Evolutionary conservation across 2,888 invertebrate genomes (phyloP).

Genomic region (Aquatica leii): DNA sequence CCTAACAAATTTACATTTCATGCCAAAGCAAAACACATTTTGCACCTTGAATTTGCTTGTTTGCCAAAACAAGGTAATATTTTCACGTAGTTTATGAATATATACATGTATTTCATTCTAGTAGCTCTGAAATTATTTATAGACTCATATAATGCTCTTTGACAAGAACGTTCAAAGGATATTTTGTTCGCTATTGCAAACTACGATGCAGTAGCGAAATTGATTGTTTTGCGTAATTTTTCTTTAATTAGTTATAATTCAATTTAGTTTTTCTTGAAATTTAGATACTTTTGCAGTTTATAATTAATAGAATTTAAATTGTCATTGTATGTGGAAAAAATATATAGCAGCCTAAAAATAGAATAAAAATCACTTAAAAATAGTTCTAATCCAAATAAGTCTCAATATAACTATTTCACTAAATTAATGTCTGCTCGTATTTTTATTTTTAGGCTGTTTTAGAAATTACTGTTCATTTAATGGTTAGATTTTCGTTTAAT

Average conservation of each 20-base stretch:
- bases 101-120: slow-evolving; percentile 31
- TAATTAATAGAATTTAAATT: slow-evolving; percentile 22
- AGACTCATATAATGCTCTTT: slow-evolving; percentile 14
- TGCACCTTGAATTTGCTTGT: slow-evolving; percentile 37
- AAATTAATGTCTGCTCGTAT: not conserved
- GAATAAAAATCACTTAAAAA: slow-evolving; percentile 2
- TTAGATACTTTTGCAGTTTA: slow-evolving; percentile 21
- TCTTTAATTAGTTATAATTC: slow-evolving; percentile 19
- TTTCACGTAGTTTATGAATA: slow-evolving; percentile 32
- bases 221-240: slow-evolving; percentile 14
- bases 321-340: slow-evolving; percentile 13
- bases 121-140: slow-evolving; percentile 24
- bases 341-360: slow-evolving; percentile 23
- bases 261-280: slow-evolving; percentile 22
- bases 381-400: not conserved
- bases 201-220: slow-evolving; percentile 14
- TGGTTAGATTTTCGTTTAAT: slow-evolving; percentile 26
- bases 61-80: slow-evolving; percentile 31
- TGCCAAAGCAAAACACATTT: slow-evolving; percentile 27
- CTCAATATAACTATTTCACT: not conserved
- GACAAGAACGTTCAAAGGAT: slow-evolving; percentile 13
- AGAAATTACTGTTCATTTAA: slow-evolving; percentile 24
- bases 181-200: slow-evolving; percentile 25
- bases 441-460: slow-evolving; percentile 32
- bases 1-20: slow-evolving; percentile 26